phyloP scores from a whole-genome alignment of 1,140 invertebrate genomes.

The Lycorma delicatula region DNA sequence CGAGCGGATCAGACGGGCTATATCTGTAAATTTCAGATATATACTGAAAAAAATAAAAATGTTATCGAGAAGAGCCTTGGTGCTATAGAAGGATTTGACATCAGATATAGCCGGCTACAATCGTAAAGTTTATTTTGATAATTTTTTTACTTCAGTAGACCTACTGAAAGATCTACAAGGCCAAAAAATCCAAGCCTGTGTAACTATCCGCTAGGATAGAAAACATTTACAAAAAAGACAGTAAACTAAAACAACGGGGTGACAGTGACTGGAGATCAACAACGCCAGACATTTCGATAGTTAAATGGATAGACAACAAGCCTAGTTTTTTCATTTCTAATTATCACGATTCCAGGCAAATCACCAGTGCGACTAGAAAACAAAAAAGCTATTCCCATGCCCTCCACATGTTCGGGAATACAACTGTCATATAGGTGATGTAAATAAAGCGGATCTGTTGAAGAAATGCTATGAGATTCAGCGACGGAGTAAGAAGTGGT shows the following conservation, averaged over 20 bases:
- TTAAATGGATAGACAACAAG: constrained; percentile 17
- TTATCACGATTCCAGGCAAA: constrained; percentile 14
- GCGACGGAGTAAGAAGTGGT: too few species aligned
- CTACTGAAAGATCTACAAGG: constrained; percentile 23
- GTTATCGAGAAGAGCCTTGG: constrained; percentile 17
- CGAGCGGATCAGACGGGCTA: constrained; percentile 15
- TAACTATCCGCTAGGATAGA: constrained; percentile 23
- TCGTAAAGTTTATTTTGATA: constrained; percentile 30
- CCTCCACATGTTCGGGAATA: too few species aligned
- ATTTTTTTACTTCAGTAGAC: constrained; percentile 26
- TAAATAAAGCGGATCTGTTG: too few species aligned
- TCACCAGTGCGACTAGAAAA: too few species aligned
- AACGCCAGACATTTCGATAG: background rate
- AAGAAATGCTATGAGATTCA: too few species aligned
- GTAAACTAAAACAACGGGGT: constrained; percentile 23
- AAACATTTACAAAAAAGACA: constrained; percentile 20
- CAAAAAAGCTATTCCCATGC: too few species aligned
- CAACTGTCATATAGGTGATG: too few species aligned
- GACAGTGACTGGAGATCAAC: constrained; percentile 23
- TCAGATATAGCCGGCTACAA: constrained; percentile 12
- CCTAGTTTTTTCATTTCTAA: constrained; percentile 14
- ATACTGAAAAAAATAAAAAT: constrained; percentile 21
- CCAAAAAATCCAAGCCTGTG: constrained; percentile 24
- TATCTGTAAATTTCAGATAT: constrained; percentile 22
- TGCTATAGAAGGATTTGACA: constrained; percentile 19